These are phyloP conservation scores for Meriones unguiculatus DNA, from an alignment of 2,113 vertebrate species.

Conservation along the genomic window DNA sequence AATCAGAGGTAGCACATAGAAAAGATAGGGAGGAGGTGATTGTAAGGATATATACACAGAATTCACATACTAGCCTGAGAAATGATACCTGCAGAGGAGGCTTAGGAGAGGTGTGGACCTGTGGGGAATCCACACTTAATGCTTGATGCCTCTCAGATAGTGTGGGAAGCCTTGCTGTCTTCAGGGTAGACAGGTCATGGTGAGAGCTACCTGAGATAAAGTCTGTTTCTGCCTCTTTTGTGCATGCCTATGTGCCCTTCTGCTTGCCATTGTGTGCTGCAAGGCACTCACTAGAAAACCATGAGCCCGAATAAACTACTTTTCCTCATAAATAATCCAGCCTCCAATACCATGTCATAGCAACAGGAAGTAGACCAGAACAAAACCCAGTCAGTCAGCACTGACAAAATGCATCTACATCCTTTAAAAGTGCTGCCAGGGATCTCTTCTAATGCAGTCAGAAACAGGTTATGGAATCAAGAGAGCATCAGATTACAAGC, in stretches of 20 bases:
- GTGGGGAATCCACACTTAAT: neutral
- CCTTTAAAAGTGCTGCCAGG: neutral
- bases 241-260: neutral
- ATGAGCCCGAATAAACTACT: neutral
- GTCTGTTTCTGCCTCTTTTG: neutral
- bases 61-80: neutral
- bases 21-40: neutral
- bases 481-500: neutral
- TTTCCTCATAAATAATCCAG: neutral
- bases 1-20: neutral
- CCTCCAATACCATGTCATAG: neutral
- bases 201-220: neutral
- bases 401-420: neutral
- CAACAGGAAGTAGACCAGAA: neutral
- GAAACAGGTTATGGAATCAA: neutral
- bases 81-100: neutral
- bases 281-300: neutral
- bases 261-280: neutral
- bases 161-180: neutral
- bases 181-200: neutral
- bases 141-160: neutral
- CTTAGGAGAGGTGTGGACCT: neutral
- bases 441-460: slow-evolving; percentile 10
- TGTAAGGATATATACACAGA: neutral
- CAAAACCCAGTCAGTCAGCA: neutral